A percentile compares a stretch with the other conserved stretches of the same genome.
Conservation (phyloP, 2,113 vertebrate species). For the Mirounga angustirostris region DNA sequence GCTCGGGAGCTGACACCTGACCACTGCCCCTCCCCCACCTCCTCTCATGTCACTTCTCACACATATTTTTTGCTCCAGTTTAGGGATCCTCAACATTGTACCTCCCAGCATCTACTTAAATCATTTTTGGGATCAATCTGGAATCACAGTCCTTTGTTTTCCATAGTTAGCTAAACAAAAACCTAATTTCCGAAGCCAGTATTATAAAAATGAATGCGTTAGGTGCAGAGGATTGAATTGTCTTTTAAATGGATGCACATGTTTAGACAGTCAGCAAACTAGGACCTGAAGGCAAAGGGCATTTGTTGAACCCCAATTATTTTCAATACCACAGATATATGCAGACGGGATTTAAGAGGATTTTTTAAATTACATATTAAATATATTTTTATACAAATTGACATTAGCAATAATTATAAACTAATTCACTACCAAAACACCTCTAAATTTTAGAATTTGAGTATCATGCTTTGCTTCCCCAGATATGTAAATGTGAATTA, state of each 20-base stretch:
- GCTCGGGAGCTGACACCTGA: not conserved
- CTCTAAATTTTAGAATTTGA: constrained; percentile 33
- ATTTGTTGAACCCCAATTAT: not conserved
- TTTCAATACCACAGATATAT: not conserved
- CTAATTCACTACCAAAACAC: not conserved
- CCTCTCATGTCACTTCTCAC: not conserved
- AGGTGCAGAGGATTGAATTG: not conserved
- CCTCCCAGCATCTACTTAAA: not conserved
- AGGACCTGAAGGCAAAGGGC: not conserved
- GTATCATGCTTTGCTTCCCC: not conserved
- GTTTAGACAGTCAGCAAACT: not conserved
- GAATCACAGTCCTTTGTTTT: constrained; percentile 50
- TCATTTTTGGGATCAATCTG: not conserved
- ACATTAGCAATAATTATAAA: constrained; percentile 50
- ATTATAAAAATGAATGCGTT: constrained; percentile 2
- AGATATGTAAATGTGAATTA: not conserved
- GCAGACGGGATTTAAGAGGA: not conserved
- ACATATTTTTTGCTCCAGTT: not conserved
- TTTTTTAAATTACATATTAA: not conserved
- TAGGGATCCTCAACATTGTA: not conserved
- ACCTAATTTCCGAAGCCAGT: constrained; percentile 1
- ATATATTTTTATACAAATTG: constrained; percentile 46
- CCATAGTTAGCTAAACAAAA: not conserved
- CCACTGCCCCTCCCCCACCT: not conserved
- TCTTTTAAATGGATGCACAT: constrained; percentile 2